Base-by-base conservation (phyloP, 2,113 vertebrate genomes). In the Seriola aureovittata region DNA sequence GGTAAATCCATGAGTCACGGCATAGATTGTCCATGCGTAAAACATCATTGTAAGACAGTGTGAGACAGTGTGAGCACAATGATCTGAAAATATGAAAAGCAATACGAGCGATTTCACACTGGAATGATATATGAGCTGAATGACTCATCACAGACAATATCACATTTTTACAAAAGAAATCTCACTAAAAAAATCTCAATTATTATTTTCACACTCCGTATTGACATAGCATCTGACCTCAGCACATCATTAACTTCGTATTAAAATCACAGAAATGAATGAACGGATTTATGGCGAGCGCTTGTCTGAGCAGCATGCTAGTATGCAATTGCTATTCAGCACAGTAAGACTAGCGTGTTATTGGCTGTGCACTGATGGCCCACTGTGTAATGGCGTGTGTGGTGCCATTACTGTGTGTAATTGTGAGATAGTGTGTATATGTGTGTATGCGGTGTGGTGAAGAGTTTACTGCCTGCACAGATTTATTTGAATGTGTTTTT, bases 211-310 rank as follows among this genome's bases (percentile, higher is more conserved):
- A 25, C 50, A 72, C n/a, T 68, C 7, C 44, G 70, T 46, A 69
- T 66, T 52, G 8, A 59, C 66, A 85, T n/a, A 14, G 34, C 71
- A 48, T 64, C 59, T 13, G 72, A 90, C 71, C 44, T 68, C 25
- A 25, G 12, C 63, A 23, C 69, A 59, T 84, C 84, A 89, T 89
- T 89, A 88, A 79, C 59, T 76, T 89, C 42, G 59, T 68, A 91
- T 88, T 85, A 76, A 86, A 70, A 60, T 36, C 40, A 80, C 2
- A 71, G 17, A 73, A 78, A 55, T 54, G 5, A 80, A 80, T 65
- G 57, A 70, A 34, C 36, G 25, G 12, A 76, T 11, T 46, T 19
- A 70, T 60, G 44, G 21, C 1, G 6, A 0, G 10, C 16, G 25
- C 34, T 66, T 52, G 1, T 78, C 79, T 82, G 50, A 69, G 62